Conservation (phyloP, 2,113 vertebrate genomes). For the Seriola dumerili region DNA sequence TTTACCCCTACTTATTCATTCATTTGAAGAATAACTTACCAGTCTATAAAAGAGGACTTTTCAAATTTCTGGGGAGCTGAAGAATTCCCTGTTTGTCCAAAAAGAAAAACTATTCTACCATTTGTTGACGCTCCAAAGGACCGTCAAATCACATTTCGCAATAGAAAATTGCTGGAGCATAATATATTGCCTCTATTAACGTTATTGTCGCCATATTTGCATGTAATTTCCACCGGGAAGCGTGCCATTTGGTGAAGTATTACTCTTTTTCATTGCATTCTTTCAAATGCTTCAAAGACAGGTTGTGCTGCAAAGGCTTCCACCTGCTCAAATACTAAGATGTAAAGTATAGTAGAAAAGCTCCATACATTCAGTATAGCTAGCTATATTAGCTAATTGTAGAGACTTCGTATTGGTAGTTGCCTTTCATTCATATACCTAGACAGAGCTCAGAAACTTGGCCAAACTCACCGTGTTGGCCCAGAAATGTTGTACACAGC, state of each 20-base stretch:
- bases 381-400: background rate
- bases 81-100: constrained; percentile 24
- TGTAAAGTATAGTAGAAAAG: constrained; percentile 21
- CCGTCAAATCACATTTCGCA: constrained; percentile 28
- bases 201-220: constrained; percentile 40
- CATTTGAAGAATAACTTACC: constrained; percentile 5
- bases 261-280: constrained; percentile 40
- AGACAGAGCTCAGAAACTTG: background rate
- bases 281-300: constrained; percentile 37
- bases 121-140: constrained; percentile 21
- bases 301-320: background rate
- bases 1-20: constrained; percentile 12
- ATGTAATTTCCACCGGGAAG: constrained; percentile 52
- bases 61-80: constrained; percentile 14
- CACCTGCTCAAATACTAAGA: constrained; percentile 35
- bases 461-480: background rate
- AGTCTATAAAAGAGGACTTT: background rate
- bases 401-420: background rate
- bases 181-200: constrained; percentile 38
- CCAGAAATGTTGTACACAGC: background rate
- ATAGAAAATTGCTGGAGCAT: constrained; percentile 35
- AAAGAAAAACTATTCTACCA: constrained; percentile 25
- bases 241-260: constrained; percentile 24
- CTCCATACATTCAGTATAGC: constrained; percentile 35
- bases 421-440: background rate